A percentile compares a stretch with the other conserved stretches of the same genome.
Evolutionary conservation across 2,113 vertebrate genomes (phyloP).

Genomic region (Toxostoma redivivum): DNA sequence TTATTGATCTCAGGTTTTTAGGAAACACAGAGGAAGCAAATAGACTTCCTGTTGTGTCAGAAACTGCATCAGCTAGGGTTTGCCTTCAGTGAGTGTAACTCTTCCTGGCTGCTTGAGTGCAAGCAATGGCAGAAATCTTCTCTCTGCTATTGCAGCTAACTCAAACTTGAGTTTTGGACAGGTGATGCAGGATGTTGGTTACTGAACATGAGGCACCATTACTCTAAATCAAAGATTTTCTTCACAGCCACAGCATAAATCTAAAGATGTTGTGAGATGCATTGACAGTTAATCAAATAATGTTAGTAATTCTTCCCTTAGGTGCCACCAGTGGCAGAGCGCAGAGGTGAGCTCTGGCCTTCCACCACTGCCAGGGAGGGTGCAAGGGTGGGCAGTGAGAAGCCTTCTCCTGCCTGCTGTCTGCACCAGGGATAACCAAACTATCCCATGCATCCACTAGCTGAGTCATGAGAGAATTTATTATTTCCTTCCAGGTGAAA

Average conservation of each 20-base stretch:
- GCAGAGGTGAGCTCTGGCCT: background rate
- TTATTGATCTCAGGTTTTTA: background rate
- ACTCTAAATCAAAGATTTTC: background rate
- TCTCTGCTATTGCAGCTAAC: background rate
- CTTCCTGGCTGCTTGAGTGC: background rate
- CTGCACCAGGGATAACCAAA: rapidly evolving
- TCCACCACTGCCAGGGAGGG: background rate
- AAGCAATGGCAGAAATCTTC: background rate
- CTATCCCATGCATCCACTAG: rapidly evolving
- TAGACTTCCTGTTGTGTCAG: background rate
- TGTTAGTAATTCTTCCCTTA: background rate
- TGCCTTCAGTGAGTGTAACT: background rate
- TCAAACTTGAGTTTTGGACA: background rate
- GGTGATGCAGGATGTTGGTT: background rate
- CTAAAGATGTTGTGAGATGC: background rate
- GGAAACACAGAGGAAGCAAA: background rate
- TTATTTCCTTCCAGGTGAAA: background rate
- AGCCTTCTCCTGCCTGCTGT: background rate
- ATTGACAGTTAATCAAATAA: background rate
- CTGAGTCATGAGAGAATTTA: background rate
- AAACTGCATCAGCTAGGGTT: background rate
- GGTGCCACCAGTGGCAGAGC: background rate
- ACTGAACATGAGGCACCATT: background rate
- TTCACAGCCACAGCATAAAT: background rate
- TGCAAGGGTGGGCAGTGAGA: background rate